Conservation (phyloP, 2,888 invertebrate genomes). For the Thymelicus lineola region DNA sequence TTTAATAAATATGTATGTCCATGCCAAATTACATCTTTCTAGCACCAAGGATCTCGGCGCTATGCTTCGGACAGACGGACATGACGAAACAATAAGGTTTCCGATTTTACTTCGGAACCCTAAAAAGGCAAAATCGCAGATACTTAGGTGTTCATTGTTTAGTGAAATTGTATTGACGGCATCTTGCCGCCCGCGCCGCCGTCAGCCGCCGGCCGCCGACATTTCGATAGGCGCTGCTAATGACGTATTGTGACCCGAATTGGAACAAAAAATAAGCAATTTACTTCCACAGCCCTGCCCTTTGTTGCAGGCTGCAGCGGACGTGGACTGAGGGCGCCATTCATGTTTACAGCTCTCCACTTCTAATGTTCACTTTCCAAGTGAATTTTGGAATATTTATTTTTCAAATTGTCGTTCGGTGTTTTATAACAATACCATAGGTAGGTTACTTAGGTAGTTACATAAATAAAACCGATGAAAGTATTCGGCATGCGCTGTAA, state of each 20-base stretch:
- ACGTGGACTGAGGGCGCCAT: slow-evolving; percentile 23
- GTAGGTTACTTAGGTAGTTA: no score
- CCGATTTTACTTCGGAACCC: no score
- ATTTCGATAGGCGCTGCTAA: slow-evolving; percentile 41
- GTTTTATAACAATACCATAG: no score
- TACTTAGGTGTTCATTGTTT: slow-evolving; percentile 17
- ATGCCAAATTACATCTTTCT: no score
- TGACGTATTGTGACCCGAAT: slow-evolving; percentile 47
- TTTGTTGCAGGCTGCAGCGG: slow-evolving; percentile 57
- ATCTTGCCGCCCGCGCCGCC: no score
- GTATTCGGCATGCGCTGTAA: no score
- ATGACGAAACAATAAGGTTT: no score
- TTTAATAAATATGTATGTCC: no score
- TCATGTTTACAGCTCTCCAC: slow-evolving; percentile 17
- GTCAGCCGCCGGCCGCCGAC: neutral
- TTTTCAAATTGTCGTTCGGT: no score
- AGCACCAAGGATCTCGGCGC: no score
- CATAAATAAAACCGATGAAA: no score
- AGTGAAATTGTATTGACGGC: slow-evolving; percentile 15
- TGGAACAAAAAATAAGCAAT: slow-evolving; percentile 64
- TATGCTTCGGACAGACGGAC: no score
- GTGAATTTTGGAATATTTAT: neutral
- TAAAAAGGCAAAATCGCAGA: slow-evolving; percentile 16
- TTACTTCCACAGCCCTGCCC: slow-evolving; percentile 56
- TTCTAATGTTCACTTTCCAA: neutral